These are phyloP conservation scores for Schizopygopsis pylzovi DNA, from an alignment of 2,797 vertebrate species.

Conservation along the genomic window DNA sequence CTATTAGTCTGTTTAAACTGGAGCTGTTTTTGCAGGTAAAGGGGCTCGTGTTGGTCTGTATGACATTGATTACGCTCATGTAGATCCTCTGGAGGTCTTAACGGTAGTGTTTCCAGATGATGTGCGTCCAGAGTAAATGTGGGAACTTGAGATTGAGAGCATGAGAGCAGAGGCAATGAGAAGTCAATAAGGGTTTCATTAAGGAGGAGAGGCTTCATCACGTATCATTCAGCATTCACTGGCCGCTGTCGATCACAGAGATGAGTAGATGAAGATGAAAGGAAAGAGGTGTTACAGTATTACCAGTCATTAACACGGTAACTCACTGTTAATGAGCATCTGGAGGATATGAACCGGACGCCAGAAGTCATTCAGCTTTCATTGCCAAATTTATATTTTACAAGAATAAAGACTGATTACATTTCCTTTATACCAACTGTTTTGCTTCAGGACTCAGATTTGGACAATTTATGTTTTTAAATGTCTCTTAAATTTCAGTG, in stretches of 20 bases:
- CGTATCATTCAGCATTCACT: constrained; percentile 57
- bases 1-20: neutral
- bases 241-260: neutral
- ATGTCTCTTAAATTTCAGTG: constrained; percentile 6
- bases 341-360: constrained; percentile 16
- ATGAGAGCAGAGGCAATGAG: constrained; percentile 82
- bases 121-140: constrained; percentile 82
- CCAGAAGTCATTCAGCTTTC: neutral
- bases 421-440: neutral
- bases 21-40: constrained; percentile 4
- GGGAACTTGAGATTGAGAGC: constrained; percentile 78
- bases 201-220: constrained; percentile 75
- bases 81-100: constrained; percentile 48
- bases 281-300: neutral
- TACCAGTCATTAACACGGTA: too few relatives aligned
- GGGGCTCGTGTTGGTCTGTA: neutral
- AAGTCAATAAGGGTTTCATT: constrained; percentile 89
- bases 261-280: constrained; percentile 33
- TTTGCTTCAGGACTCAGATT: neutral
- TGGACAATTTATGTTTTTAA: neutral
- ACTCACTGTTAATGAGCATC: constrained; percentile 19
- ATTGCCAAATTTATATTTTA: constrained; percentile 5
- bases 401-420: neutral
- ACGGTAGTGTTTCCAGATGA: constrained; percentile 71
- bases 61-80: constrained; percentile 51